These are phyloP conservation scores for Oceanodroma tethys DNA, from an alignment of 2,113 vertebrate genomes.

Conservation along the genomic window DNA sequence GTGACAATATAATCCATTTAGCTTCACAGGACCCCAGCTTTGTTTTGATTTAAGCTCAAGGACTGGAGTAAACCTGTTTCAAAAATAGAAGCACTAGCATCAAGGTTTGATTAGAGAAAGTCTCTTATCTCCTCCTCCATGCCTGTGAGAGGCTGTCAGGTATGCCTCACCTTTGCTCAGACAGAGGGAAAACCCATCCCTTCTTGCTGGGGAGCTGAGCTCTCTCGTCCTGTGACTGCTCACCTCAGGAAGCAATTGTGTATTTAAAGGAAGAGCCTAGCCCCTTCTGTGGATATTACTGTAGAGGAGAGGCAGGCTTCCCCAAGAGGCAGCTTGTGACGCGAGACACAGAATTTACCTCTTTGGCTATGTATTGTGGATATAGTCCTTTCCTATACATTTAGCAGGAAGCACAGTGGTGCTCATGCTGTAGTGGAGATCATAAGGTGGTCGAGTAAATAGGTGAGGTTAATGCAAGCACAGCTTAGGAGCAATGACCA, in stretches of 20 bases:
- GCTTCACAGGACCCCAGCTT: neutral
- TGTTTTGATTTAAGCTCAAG: conserved; percentile 47
- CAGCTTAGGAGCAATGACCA: neutral
- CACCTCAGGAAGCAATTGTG: neutral
- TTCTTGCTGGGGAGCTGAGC: neutral
- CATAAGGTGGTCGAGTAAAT: neutral
- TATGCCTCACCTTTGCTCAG: neutral
- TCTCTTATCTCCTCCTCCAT: neutral
- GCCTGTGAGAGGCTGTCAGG: neutral
- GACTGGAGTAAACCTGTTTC: conserved; percentile 11
- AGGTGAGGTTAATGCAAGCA: neutral
- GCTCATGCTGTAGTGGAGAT: neutral
- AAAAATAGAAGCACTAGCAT: conserved; percentile 29
- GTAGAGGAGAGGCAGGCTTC: neutral
- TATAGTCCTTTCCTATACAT: neutral
- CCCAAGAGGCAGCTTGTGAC: neutral
- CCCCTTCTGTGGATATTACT: neutral
- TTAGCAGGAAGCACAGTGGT: neutral
- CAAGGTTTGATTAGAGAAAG: conserved; percentile 7
- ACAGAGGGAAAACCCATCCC: neutral
- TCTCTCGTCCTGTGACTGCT: neutral
- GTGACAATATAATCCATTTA: conserved; percentile 30
- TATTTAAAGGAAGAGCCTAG: neutral
- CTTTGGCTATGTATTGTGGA: neutral
- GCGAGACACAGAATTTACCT: neutral